Evolutionary conservation across 1,140 invertebrate species (phyloP), one percentile per base, ranked within the genome.

Genomic region (Ceratina australensis): DNA sequence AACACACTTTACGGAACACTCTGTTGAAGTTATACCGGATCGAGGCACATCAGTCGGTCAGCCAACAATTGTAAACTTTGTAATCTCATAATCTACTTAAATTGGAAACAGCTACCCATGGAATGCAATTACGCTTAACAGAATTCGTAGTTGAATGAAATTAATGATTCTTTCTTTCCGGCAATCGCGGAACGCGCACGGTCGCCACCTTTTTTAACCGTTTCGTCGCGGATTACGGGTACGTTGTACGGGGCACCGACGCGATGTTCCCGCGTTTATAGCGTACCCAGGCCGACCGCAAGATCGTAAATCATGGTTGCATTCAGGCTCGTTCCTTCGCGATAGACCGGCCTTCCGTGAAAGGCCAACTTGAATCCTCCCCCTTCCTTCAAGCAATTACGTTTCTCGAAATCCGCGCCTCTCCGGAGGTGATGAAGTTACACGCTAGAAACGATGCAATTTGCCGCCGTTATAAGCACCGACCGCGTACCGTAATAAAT

Each of bases 221-320:
- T 18, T 22, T n/a, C 26, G 20, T 16, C 60, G 66, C 57, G 57
- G 65, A 74, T 82, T 65, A 60, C 33, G 66, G 72, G 54, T 72
- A 72, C 77, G 49, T 66, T 79, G 79, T 83, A 52, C 50, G 50
- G 42, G 33, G 33, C 33, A 42, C 33, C 33, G 33, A 42, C 10
- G 49, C 65, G 61, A 73, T 83, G 81, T 84, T 82, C 82, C 80
- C 67, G 82, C 82, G 80, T 76, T 83, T 79, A 76, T 80, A 72
- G 82, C 72, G 72, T 10, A 69, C 63, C 67, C 81, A 76, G 57
- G 56, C 59, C 81, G 61, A 50, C 72, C 71, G 20, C 82, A 71
- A 47, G 60, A 65, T 83, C 82, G 78, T 84, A 84, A 84, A 84
- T 84, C 82, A 84, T 79, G 67, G 77, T 65, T 68, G 71, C 64